Evolutionary conservation across 1,140 invertebrate species (phyloP).

Genomic region (Arctopsyche grandis): DNA sequence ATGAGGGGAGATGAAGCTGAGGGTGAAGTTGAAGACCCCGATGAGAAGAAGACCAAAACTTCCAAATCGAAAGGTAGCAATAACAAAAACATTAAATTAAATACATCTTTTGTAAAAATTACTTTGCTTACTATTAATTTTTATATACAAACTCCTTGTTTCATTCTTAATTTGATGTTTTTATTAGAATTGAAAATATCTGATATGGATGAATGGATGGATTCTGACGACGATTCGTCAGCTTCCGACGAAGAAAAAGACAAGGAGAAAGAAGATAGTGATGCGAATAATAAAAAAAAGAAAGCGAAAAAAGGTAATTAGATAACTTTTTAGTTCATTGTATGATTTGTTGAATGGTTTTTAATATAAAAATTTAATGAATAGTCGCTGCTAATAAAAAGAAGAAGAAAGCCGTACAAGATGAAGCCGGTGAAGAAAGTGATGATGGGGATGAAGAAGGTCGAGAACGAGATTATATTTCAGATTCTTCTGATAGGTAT

Average conservation of each 20-base stretch:
- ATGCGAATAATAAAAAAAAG: slow-evolving; percentile 72
- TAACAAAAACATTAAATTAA: slow-evolving; percentile 22
- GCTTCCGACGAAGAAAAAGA: slow-evolving; percentile 73
- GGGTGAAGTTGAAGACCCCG: slow-evolving; percentile 80
- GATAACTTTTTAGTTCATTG: neutral
- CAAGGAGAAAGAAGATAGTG: slow-evolving; percentile 75
- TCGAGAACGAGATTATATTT: slow-evolving; percentile 87
- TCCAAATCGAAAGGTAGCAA: slow-evolving; percentile 65
- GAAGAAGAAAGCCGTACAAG: slow-evolving; percentile 79
- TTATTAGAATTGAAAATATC: slow-evolving; percentile 82
- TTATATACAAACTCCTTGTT: neutral
- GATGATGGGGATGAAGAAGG: slow-evolving; percentile 97
- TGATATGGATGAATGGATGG: slow-evolving; percentile 95
- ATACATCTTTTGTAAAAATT: slow-evolving; percentile 13
- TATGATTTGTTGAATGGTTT: slow-evolving; percentile 29
- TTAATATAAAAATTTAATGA: slow-evolving; percentile 19
- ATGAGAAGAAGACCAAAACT: slow-evolving; percentile 70
- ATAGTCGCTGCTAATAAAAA: slow-evolving; percentile 75
- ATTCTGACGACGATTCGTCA: slow-evolving; percentile 81
- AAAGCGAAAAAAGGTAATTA: slow-evolving; percentile 41
- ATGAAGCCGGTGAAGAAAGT: slow-evolving; percentile 93
- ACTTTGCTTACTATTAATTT: slow-evolving; percentile 9
- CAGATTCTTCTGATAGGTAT: slow-evolving; percentile 80
- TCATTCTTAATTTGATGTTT: slow-evolving; percentile 24
- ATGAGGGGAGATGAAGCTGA: slow-evolving; percentile 84